Base-by-base conservation (phyloP, 1,140 invertebrate species). In the Steinernema khuongi region DNA sequence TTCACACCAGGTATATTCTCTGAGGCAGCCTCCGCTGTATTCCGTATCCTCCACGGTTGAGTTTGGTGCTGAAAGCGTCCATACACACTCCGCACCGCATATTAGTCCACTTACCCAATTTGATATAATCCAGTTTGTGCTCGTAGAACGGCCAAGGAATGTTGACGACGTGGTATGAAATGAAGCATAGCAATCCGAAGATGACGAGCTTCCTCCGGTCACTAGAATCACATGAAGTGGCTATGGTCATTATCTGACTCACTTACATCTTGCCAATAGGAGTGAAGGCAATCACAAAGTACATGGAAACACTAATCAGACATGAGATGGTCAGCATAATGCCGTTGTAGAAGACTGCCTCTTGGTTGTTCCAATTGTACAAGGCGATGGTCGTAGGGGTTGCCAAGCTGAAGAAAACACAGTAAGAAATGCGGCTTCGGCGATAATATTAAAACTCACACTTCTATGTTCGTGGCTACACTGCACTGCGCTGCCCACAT, bases 61-160 rank as follows among this genome's bases (percentile, higher is more conserved):
- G 31, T 74, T 26, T 28, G 67, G 1, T 29, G 33, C 28, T 29
- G 22, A 50, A 74, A 1, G 29, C 32, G 17, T 18, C 43, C 43
- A 33, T 17, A 67, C 19, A 22, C 14, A 36, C 0, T 17, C 26
- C 1, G 41, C 14, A 17, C 18, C 1, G 7, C 1, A 36, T 29
- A 4, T 29, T 68, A 28, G 29, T 19, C 17, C n/a, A 60, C 1
- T 31, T 14, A 73, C 71, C 71, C 26, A 67, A 31, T 33, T 60
- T 60, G 67, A 67, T 73, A 30, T 33, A 73, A 1, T 32, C 50
- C 19, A 73, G 31, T 4, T 22, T 19, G 18, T 73, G 50, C 41
- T 60, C 31, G 1, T 73, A 74, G 33, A 74, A 74, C 22, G 73
- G 73, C 73, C 73, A 74, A 43, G 73, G 73, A 14, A 74, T 36